Conservation (phyloP, 2,888 invertebrate species). For the Lithophane ornitopus region DNA sequence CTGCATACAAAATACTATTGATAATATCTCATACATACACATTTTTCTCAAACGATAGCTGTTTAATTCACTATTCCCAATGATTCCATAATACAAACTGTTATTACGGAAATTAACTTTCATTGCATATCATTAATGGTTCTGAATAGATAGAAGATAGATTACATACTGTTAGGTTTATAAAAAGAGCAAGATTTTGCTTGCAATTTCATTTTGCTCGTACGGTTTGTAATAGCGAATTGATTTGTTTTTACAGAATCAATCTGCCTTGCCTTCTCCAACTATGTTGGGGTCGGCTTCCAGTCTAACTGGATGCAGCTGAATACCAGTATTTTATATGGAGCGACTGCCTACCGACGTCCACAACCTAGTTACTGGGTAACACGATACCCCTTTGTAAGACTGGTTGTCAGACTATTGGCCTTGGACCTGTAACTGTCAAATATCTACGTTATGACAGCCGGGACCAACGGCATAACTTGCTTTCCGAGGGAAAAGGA, state of each 20-base stretch:
- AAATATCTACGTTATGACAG: neutral
- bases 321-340: neutral
- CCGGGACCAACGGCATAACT: neutral
- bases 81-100: neutral
- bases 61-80: constrained; percentile 11
- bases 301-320: neutral
- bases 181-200: neutral
- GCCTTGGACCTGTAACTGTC: neutral
- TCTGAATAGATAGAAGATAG: neutral
- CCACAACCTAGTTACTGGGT: neutral
- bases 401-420: neutral
- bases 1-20: constrained; percentile 57
- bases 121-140: neutral
- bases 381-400: neutral
- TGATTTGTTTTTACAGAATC: neutral
- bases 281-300: neutral
- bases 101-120: constrained; percentile 1
- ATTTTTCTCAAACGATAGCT: constrained; percentile 8
- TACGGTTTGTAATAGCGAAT: neutral
- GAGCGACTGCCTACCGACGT: neutral
- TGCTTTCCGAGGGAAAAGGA: neutral
- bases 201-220: neutral
- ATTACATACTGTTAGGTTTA: neutral
- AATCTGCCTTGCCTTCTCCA: neutral
- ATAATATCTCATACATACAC: constrained; percentile 40